Conservation (phyloP, 2,888 invertebrate genomes). For the Hyposoter didymator region DNA sequence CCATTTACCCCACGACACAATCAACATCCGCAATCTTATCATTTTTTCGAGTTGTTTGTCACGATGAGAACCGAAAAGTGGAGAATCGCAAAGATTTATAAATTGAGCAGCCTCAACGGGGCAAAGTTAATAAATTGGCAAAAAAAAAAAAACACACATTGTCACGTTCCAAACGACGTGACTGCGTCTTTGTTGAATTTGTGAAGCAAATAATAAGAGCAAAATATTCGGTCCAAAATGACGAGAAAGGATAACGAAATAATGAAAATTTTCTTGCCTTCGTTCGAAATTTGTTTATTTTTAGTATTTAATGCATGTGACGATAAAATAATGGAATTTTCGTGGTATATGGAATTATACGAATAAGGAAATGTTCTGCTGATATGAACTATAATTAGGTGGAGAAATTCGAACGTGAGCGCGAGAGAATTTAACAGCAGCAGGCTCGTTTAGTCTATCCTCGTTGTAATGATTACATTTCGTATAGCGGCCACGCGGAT, state of each 20-base stretch:
- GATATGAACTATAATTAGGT: neutral
- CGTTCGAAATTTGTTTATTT: neutral
- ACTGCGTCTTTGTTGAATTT: no score
- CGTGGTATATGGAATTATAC: neutral
- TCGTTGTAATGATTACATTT: slow-evolving; percentile 22
- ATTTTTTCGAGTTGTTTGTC: neutral
- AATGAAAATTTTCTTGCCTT: neutral
- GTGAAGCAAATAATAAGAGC: no score
- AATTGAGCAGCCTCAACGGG: no score
- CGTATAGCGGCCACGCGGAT: slow-evolving; percentile 7
- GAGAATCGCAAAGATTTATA: no score
- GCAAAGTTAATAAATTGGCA: no score
- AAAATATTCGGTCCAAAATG: no score
- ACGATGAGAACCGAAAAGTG: no score
- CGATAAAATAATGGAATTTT: neutral
- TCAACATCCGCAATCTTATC: neutral
- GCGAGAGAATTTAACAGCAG: neutral
- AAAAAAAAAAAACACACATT: no score
- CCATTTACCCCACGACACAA: neutral
- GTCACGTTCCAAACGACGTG: no score
- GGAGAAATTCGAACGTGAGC: slow-evolving; percentile 3
- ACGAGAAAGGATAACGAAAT: neutral
- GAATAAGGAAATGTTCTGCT: slow-evolving; percentile 5
- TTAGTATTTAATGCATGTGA: neutral
- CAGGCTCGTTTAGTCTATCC: slow-evolving; percentile 33